phyloP scores from a whole-genome alignment of 2,113 vertebrate species.

The Maccullochella peelii region DNA sequence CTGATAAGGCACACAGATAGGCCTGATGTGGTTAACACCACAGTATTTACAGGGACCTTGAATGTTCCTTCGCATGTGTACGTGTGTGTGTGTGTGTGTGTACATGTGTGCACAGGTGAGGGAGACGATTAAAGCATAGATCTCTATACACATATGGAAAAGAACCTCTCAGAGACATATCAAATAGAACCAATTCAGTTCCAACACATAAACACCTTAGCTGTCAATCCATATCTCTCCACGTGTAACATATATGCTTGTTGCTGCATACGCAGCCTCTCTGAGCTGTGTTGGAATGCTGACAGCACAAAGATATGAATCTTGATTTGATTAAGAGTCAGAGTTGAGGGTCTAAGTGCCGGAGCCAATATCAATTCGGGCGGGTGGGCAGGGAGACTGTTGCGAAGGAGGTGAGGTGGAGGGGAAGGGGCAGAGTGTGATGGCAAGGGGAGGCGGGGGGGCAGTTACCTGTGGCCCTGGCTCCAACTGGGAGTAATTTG shows the following conservation, averaged over 20 bases:
- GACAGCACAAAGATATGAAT: constrained; percentile 80
- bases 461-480: constrained; percentile 89
- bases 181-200: constrained; percentile 69
- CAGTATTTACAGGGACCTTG: constrained; percentile 19
- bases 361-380: constrained; percentile 57
- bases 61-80: constrained; percentile 25
- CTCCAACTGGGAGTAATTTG: constrained; percentile 96
- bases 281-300: constrained; percentile 78
- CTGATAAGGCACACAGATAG: constrained; percentile 47
- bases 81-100: background rate
- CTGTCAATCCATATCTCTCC: constrained; percentile 77
- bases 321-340: constrained; percentile 84
- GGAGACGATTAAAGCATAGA: constrained; percentile 37
- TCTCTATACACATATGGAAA: constrained; percentile 34
- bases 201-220: constrained; percentile 70
- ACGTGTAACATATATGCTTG: constrained; percentile 79
- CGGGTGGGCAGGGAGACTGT: constrained; percentile 66
- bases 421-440: constrained; percentile 66
- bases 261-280: constrained; percentile 45
- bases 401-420: constrained; percentile 64
- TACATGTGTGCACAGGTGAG: constrained; percentile 17
- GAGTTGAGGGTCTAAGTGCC: constrained; percentile 61
- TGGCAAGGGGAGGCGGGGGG: constrained; percentile 34
- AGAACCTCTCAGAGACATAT: constrained; percentile 52
- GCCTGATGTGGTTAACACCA: constrained; percentile 52